These are phyloP conservation scores for Bugula neritina DNA, from an alignment of 2,888 invertebrate species.

Conservation along the genomic window DNA sequence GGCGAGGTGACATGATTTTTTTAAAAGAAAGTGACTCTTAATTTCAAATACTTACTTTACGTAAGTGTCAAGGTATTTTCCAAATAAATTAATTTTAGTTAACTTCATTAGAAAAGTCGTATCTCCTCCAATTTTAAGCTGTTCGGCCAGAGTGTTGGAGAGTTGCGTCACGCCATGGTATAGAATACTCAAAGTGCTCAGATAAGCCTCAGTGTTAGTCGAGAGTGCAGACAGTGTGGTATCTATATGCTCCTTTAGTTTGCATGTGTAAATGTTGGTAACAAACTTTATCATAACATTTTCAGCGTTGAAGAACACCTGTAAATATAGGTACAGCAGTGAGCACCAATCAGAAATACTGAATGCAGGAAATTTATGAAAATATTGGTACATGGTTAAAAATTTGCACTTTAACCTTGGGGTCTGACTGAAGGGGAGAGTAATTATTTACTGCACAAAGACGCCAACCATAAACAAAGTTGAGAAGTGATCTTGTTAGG, in stretches of 20 bases:
- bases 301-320: constrained; percentile 89
- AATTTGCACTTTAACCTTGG: too few relatives aligned
- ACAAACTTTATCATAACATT: constrained; percentile 98
- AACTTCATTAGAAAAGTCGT: constrained; percentile 71
- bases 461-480: too few relatives aligned
- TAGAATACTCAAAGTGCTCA: constrained; percentile 78
- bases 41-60: constrained; percentile 65
- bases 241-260: constrained; percentile 57
- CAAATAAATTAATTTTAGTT: constrained; percentile 69
- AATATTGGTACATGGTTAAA: too few relatives aligned
- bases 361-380: too few relatives aligned
- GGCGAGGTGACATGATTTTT: too few relatives aligned
- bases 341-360: too few relatives aligned
- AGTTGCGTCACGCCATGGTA: constrained; percentile 68
- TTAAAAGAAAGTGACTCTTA: too few relatives aligned
- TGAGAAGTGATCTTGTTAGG: too few relatives aligned
- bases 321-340: constrained; percentile 43
- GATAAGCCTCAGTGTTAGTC: constrained; percentile 77
- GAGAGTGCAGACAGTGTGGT: constrained; percentile 61
- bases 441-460: too few relatives aligned
- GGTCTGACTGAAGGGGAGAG: too few relatives aligned
- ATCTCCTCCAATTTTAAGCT: constrained; percentile 72
- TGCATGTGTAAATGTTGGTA: constrained; percentile 85
- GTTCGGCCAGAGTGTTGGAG: constrained; percentile 64
- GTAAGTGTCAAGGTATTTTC: constrained; percentile 65